These are phyloP conservation scores for Scophthalmus maximus DNA, from an alignment of 2,113 vertebrate species.

Conservation along the genomic window DNA sequence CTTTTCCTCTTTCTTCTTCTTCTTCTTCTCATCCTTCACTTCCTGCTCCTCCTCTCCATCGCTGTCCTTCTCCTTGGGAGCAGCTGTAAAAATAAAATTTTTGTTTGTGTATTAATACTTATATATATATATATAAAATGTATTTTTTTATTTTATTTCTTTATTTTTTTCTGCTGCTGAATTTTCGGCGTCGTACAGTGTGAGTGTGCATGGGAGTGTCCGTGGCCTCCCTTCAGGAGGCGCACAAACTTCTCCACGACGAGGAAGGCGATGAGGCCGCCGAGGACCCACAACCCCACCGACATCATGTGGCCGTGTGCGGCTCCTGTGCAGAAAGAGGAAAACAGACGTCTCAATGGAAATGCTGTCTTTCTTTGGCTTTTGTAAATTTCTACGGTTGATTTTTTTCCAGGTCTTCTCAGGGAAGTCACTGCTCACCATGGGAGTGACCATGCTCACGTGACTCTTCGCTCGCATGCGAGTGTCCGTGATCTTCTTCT, in stretches of 20 bases:
- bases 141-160: neutral
- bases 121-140: neutral
- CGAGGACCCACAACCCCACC: slow-evolving; percentile 92
- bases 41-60: slow-evolving; percentile 78
- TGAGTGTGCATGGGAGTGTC: slow-evolving; percentile 74
- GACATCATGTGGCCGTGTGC: slow-evolving; percentile 89
- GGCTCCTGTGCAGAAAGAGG: slow-evolving; percentile 65
- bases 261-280: slow-evolving; percentile 91
- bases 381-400: neutral
- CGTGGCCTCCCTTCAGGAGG: slow-evolving; percentile 87
- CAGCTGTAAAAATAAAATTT: slow-evolving; percentile 45
- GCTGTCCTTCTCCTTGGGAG: slow-evolving; percentile 77
- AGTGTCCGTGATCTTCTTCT: slow-evolving; percentile 64
- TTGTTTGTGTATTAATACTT: neutral
- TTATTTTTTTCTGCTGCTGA: neutral
- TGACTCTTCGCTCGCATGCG: slow-evolving; percentile 54
- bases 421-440: too few relatives aligned
- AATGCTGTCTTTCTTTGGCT: too few relatives aligned
- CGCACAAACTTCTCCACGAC: slow-evolving; percentile 93
- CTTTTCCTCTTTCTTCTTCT: slow-evolving; percentile 55
- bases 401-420: too few relatives aligned
- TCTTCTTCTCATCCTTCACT: slow-evolving; percentile 58
- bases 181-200: slow-evolving; percentile 50
- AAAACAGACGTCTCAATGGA: too few relatives aligned
- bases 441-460: slow-evolving; percentile 83